Percentiles rank a stretch among this genome's conserved stretches.
Conservation (phyloP, 2,888 invertebrate genomes). For the Phortica okadai region DNA sequence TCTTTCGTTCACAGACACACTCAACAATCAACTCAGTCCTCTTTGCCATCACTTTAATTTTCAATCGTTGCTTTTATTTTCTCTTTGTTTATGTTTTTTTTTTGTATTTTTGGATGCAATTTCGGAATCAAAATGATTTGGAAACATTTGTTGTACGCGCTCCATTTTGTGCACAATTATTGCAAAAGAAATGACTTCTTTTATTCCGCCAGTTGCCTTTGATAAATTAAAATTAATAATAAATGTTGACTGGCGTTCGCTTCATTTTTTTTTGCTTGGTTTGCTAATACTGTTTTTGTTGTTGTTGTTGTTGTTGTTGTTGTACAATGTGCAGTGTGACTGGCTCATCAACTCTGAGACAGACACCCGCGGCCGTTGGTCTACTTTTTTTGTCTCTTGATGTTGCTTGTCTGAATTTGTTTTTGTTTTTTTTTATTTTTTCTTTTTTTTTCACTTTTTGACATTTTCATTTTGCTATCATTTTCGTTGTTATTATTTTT, state of each 20-base stretch:
- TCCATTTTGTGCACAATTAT: neutral
- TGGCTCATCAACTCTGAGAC: neutral
- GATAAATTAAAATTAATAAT: slow-evolving; percentile 66
- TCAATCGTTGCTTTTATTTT: neutral
- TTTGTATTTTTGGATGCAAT: neutral
- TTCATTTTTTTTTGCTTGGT: slow-evolving; percentile 19
- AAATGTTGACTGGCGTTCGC: slow-evolving; percentile 51
- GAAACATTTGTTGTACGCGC: neutral
- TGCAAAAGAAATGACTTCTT: neutral
- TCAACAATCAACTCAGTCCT: no score
- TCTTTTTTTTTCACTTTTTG: neutral
- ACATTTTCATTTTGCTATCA: neutral
- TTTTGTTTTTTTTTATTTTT: neutral
- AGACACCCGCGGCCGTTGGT: neutral
- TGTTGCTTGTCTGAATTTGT: neutral
- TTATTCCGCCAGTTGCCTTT: slow-evolving; percentile 46
- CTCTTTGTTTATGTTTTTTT: neutral
- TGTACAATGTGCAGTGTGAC: neutral
- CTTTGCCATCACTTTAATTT: neutral
- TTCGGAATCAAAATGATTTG: neutral
- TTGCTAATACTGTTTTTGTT: slow-evolving; percentile 28
- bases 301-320: slow-evolving; percentile 7
- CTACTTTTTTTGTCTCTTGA: slow-evolving; percentile 2
- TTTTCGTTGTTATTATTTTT: slow-evolving; percentile 27
- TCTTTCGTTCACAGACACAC: no score